Evolutionary conservation across 2,797 vertebrate species (phyloP).

Genomic region (Bovichtus variegatus): DNA sequence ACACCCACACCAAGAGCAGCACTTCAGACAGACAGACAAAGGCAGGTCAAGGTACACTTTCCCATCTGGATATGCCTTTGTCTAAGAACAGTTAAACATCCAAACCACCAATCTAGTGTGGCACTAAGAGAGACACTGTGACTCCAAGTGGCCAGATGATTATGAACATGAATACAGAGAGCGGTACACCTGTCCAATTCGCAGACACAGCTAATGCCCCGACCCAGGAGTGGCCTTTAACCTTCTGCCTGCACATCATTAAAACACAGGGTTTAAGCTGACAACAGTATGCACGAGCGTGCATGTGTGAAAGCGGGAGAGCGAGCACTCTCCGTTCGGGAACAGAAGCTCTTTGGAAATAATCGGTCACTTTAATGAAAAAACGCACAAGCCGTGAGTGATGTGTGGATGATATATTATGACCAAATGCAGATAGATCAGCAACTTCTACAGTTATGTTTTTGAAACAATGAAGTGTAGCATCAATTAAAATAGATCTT

Average conservation of each 20-base stretch:
- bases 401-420: conserved; percentile 81
- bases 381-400: conserved; percentile 60
- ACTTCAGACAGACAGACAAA: conserved; percentile 67
- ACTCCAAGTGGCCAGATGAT: conserved; percentile 46
- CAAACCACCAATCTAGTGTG: conserved; percentile 59
- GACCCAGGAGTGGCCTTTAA: conserved; percentile 32
- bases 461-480: conserved; percentile 78
- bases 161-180: conserved; percentile 61
- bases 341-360: conserved; percentile 71
- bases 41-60: conserved; percentile 69
- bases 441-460: conserved; percentile 77
- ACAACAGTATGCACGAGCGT: conserved; percentile 52
- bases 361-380: conserved; percentile 85
- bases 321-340: conserved; percentile 37
- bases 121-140: conserved; percentile 30
- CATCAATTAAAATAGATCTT: conserved; percentile 79
- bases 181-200: conserved; percentile 51
- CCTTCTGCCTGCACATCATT: conserved; percentile 35
- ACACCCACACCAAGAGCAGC: conserved; percentile 22
- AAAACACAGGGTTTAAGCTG: conserved; percentile 42
- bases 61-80: conserved; percentile 69
- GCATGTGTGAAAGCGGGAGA: conserved; percentile 35
- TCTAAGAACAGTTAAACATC: conserved; percentile 60
- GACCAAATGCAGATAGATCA: conserved; percentile 82
- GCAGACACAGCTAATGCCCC: conserved; percentile 12